Evolutionary conservation across 2,113 vertebrate species (phyloP), one percentile per base, ranked within the genome.

Genomic region (Pelobates fuscus): DNA sequence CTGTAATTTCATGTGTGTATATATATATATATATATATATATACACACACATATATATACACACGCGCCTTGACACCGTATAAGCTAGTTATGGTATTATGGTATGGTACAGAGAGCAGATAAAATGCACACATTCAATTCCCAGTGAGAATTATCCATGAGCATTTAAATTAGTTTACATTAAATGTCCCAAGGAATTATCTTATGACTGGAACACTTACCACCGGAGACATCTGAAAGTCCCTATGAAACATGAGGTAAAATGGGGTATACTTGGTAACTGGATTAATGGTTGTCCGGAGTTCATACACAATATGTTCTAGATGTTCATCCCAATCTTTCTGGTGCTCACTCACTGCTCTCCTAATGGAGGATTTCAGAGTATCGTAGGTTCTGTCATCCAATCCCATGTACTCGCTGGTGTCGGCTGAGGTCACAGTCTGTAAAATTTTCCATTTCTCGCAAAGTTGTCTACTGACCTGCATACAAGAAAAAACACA

Each of bases 211-310:
- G 8, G 44, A 8, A 8, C 14, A 63, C 68, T 32, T 67, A 93
- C 92, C 85, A 84, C 80, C 0, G 82, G 88, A 0, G 90, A 90
- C 46, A 89, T 71, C 77, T 82, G 88, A 20, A 87, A 84, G 1
- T 89, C 89, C 84, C 94, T 89, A 87, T 89, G 95, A 77, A 95
- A 95, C 88, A 96, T 92, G 78, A 97, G 90, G 63, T 90, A 94
- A 78, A 93, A 93, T 0, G 95, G 94, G 0, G 89, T 90, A 78
- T 94, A 94, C 78, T 91, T 94, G 1, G 94, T 96, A 1, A 86
- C 79, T 0, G 93, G 82, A 80, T 93, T 94, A 77, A 88, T 78
- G 0, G 94, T 88, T 1, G 92, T 95, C 69, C 94, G 88, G 80
- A 96, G 93, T 18, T 91, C 41, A 1, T 94, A 94, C 32, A 95